Percentiles rank a stretch among this genome's conserved stretches.
Evolutionary conservation across 2,888 invertebrate genomes (phyloP).

Genomic region (Syritta pipiens): DNA sequence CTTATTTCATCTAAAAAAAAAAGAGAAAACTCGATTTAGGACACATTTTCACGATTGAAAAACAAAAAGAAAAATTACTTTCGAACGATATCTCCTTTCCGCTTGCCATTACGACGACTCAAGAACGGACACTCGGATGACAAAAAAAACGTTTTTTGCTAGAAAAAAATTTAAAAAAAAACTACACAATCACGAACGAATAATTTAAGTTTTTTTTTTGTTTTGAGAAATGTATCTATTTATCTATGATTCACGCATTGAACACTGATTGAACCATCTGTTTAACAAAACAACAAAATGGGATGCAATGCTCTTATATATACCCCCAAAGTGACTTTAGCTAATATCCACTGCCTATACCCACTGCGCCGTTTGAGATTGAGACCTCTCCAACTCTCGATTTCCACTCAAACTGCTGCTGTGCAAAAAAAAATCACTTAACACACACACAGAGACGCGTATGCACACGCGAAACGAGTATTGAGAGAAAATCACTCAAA

Average conservation of each 20-base stretch:
- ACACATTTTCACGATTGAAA: neutral
- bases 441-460: neutral
- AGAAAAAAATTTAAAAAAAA: neutral
- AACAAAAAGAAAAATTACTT: conserved; percentile 35
- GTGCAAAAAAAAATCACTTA: conserved; percentile 42
- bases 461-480: conserved; percentile 16
- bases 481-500: conserved; percentile 34
- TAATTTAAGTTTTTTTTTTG: conserved; percentile 11
- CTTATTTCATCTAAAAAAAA: conserved; percentile 50
- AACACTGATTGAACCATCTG: conserved; percentile 62
- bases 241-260: conserved; percentile 59
- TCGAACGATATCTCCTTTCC: conserved; percentile 48
- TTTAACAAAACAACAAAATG: conserved; percentile 65
- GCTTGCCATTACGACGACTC: conserved; percentile 42
- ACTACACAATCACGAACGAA: conserved; percentile 19
- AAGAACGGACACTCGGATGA: conserved; percentile 1
- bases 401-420: conserved; percentile 51
- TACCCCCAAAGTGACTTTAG: conserved; percentile 52
- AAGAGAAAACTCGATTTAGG: neutral
- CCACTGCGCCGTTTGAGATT: conserved; percentile 14
- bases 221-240: conserved; percentile 28
- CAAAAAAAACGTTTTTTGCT: conserved; percentile 2
- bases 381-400: conserved; percentile 23
- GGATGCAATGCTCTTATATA: conserved; percentile 62
- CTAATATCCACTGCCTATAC: conserved; percentile 52